Conservation (phyloP, 2,797 vertebrate genomes). For the Ambastaia sidthimunki region DNA sequence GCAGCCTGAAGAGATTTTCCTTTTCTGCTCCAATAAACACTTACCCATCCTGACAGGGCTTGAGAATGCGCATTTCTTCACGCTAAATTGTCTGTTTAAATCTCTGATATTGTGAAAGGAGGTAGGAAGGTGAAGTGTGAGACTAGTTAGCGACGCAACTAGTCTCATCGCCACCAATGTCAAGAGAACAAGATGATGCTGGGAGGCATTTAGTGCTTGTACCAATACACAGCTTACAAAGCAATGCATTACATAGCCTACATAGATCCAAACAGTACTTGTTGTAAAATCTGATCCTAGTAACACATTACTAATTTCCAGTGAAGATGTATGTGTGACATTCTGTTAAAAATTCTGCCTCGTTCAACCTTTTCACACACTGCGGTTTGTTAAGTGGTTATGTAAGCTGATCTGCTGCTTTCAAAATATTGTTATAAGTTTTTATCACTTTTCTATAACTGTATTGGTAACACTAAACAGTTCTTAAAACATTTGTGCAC, state of each 20-base stretch:
- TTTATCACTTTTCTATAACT: too few species aligned
- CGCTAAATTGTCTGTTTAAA: slow-evolving; percentile 84
- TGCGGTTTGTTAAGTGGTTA: too few species aligned
- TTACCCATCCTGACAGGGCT: slow-evolving; percentile 79
- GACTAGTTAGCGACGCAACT: slow-evolving; percentile 20
- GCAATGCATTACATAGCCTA: slow-evolving; percentile 7
- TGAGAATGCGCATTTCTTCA: slow-evolving; percentile 88
- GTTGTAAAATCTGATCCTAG: background rate
- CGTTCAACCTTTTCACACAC: too few species aligned
- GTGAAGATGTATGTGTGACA: too few species aligned
- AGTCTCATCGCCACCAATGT: slow-evolving; percentile 16
- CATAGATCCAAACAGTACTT: background rate
- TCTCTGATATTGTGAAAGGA: slow-evolving; percentile 76
- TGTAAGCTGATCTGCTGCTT: too few species aligned
- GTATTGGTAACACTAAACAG: too few species aligned
- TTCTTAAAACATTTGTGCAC: too few species aligned
- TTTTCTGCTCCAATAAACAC: slow-evolving; percentile 96
- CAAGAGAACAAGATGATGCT: slow-evolving; percentile 14
- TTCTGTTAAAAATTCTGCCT: too few species aligned
- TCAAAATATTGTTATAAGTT: too few species aligned
- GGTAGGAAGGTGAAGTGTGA: slow-evolving; percentile 54
- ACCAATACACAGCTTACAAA: background rate
- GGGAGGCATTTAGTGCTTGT: background rate
- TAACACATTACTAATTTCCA: too few species aligned
- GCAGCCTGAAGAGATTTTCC: slow-evolving; percentile 73